phyloP scores from a whole-genome alignment of 2,888 invertebrate species.

The Eristalis tenax region DNA sequence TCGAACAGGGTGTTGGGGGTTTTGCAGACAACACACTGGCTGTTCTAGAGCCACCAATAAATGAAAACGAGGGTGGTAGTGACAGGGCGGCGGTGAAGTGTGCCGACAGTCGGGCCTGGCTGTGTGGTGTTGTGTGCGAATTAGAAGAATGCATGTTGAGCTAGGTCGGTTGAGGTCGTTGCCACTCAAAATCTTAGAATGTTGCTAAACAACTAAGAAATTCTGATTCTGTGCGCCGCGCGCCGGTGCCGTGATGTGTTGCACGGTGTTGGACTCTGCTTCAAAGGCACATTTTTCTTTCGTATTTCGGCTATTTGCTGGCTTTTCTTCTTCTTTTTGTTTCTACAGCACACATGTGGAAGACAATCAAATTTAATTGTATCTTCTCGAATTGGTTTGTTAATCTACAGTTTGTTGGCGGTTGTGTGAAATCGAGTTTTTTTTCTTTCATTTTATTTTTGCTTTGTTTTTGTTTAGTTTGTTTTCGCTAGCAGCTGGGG shows the following conservation, averaged over 20 bases:
- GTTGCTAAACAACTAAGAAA: constrained; percentile 62
- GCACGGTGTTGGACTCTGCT: constrained; percentile 29
- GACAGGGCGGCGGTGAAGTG: constrained; percentile 34
- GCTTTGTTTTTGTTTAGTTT: constrained; percentile 5
- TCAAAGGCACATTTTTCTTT: not conserved
- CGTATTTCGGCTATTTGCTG: not conserved
- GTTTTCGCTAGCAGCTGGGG: constrained; percentile 26
- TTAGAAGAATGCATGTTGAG: constrained; percentile 72
- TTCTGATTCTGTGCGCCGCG: constrained; percentile 22
- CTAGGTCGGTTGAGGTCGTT: constrained; percentile 72
- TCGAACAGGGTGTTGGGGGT: constrained; percentile 46
- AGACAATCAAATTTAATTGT: constrained; percentile 16
- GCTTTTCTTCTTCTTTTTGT: not conserved
- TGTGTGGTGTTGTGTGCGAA: constrained; percentile 60
- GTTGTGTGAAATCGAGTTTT: constrained; percentile 42
- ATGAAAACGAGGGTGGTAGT: constrained; percentile 36
- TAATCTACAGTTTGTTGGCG: not conserved
- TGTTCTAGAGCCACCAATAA: constrained; percentile 45
- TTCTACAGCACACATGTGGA: constrained; percentile 9
- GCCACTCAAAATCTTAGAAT: constrained; percentile 71
- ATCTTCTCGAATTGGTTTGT: constrained; percentile 8
- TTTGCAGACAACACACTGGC: constrained; percentile 53
- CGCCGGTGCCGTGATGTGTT: constrained; percentile 23
- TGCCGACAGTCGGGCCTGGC: constrained; percentile 16
- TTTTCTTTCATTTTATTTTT: not conserved